Base-by-base conservation (phyloP, 2,888 invertebrate genomes). In the Cynaeus angustus region DNA sequence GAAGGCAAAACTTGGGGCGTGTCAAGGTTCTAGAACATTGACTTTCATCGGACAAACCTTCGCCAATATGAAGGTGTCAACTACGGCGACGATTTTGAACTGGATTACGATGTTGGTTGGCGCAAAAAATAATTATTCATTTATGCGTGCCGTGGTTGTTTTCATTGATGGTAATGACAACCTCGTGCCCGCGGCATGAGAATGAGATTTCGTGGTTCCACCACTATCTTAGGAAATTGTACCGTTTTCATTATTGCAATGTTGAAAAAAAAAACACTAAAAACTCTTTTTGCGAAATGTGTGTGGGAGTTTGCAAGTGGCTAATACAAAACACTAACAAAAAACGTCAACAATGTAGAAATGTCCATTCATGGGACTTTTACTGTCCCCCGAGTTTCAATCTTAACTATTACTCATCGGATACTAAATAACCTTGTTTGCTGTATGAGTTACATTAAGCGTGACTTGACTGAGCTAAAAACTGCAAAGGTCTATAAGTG, bases 1-100 rank as follows among this genome's bases (percentile, higher is more conserved):
- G 64, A 64, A 64, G 16, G 52, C 52, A 26, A 30, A 33, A 56
- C 37, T 10, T 37, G 50, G 67, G 73, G 74, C 66, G 72, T 72
- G 74, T 74, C 74, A 74, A 74, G 72, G 74, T 52, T 16, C 43
- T 0, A 53, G 72, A 70, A 72, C 74, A 68, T 74, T 74, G 74
- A 74, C 74, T 74, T 74, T 74, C 74, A 72, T 61, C 55, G 43
- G 46, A 70, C 50, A 33, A 62, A 59, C 58, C 66, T 59, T 66
- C 45, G 46, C 21, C n/a, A 38, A 12, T 28, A 12, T 21, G 13
- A 41, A 38, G 41, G 38, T 62, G 50, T 41, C 50, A 52, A 52
- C 26, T 41, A 1, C 1, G n/a, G 41, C n/a, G 41, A 41, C 41
- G 41, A 41, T 13, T 41, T 33, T 33, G 12, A 41, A 12, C n/a